Percentiles rank a stretch among this genome's conserved stretches.
phyloP scores from a whole-genome alignment of 2,888 invertebrate genomes.

The Diaprepes abbreviatus region DNA sequence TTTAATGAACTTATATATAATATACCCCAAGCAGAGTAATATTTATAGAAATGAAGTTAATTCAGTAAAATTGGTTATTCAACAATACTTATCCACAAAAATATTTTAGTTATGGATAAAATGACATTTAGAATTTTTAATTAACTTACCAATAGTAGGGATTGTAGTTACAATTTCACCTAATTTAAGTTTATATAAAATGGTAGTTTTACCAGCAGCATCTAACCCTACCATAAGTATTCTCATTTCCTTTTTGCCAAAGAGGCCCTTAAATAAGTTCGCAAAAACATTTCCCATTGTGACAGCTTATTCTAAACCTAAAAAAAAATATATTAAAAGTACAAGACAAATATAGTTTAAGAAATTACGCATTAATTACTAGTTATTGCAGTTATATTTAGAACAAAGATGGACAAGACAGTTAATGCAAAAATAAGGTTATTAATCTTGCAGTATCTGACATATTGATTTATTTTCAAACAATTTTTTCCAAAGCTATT shows the following conservation, averaged over 20 bases:
- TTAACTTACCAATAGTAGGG: slow-evolving; percentile 95
- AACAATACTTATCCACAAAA: too few species aligned
- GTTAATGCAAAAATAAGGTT: slow-evolving; percentile 58
- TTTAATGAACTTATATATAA: background rate
- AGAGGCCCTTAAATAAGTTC: slow-evolving; percentile 98
- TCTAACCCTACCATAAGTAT: slow-evolving; percentile 99
- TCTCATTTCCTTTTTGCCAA: slow-evolving; percentile 99
- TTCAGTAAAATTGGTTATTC: background rate
- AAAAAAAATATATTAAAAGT: slow-evolving; percentile 47
- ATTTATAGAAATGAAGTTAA: background rate
- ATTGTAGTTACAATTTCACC: slow-evolving; percentile 99
- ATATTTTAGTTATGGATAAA: background rate
- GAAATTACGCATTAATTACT: slow-evolving; percentile 45
- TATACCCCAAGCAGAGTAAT: background rate
- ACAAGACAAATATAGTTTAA: background rate
- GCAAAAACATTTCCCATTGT: slow-evolving; percentile 98
- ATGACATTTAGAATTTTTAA: slow-evolving; percentile 11
- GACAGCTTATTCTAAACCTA: slow-evolving; percentile 69
- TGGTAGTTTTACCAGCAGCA: slow-evolving; percentile 99
- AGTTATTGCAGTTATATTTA: slow-evolving; percentile 56
- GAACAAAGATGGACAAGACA: slow-evolving; percentile 60
- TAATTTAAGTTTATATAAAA: slow-evolving; percentile 99
- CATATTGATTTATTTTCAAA: slow-evolving; percentile 63
- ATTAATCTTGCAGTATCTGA: slow-evolving; percentile 63
- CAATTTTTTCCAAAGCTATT: slow-evolving; percentile 10